Percentiles rank a stretch among this genome's conserved stretches.
Evolutionary conservation across 2,797 vertebrate genomes (phyloP).

Genomic region (Phalloptychus januarius): DNA sequence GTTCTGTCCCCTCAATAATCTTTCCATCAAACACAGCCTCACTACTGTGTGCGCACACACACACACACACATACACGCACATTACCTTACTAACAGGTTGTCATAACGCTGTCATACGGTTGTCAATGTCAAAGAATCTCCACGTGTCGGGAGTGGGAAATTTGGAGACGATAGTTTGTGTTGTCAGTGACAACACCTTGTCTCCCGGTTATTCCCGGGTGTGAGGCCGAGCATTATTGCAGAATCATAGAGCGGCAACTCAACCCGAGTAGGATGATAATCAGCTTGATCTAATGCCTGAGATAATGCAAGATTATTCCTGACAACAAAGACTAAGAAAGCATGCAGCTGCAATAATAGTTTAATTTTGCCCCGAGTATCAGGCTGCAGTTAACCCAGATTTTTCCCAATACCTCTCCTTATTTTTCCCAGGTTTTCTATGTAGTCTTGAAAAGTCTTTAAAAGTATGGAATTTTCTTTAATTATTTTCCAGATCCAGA

Average conservation of each 20-base stretch:
- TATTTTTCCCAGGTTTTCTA: background rate
- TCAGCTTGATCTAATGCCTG: constrained; percentile 51
- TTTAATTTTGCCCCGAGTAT: background rate
- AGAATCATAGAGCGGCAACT: constrained; percentile 40
- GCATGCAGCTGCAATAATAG: background rate
- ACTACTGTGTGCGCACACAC: constrained; percentile 16
- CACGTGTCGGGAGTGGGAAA: constrained; percentile 54
- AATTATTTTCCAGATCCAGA: background rate
- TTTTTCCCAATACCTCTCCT: background rate
- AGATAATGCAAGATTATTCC: constrained; percentile 49
- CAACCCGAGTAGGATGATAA: constrained; percentile 42
- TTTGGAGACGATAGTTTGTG: constrained; percentile 61
- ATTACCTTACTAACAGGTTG: constrained; percentile 72
- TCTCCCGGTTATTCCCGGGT: constrained; percentile 50
- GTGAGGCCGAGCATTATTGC: constrained; percentile 51
- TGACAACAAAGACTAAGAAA: background rate
- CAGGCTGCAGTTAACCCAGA: background rate
- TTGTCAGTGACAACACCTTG: constrained; percentile 70
- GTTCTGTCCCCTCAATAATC: constrained; percentile 73
- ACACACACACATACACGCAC: constrained; percentile 22
- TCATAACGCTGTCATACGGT: constrained; percentile 66
- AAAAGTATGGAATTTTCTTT: background rate
- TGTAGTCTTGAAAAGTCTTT: background rate
- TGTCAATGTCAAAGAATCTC: constrained; percentile 71
- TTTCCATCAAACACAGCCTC: constrained; percentile 66